Conservation (phyloP, 1,140 invertebrate species). For the Pseudomyrmex concolor region DNA sequence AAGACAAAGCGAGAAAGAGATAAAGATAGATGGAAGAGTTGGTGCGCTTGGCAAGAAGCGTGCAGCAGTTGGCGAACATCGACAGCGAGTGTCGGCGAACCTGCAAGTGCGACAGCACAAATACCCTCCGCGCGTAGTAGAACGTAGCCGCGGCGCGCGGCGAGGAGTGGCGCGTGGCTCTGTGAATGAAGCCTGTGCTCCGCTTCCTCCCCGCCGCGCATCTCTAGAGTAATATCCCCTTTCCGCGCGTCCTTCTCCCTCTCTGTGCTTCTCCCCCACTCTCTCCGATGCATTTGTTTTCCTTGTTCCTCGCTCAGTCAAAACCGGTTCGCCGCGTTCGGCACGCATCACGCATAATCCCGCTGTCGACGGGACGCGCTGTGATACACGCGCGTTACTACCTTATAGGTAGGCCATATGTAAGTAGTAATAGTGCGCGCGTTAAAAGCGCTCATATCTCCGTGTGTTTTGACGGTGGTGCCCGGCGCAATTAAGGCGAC, state of each 20-base stretch:
- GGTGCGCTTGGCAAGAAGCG: constrained; percentile 4
- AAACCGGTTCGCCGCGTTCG: not conserved
- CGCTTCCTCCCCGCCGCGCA: constrained; percentile 33
- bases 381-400: too few species aligned
- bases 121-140: constrained; percentile 64
- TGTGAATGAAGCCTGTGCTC: constrained; percentile 68
- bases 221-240: not conserved
- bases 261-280: not conserved
- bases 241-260: not conserved
- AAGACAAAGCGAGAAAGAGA: too few species aligned
- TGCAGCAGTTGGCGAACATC: constrained; percentile 22
- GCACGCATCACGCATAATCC: not conserved
- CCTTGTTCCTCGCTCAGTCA: constrained; percentile 43
- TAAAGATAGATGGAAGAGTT: not conserved
- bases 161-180: constrained; percentile 30
- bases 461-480: constrained; percentile 11
- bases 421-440: too few species aligned
- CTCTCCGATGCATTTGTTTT: constrained; percentile 30
- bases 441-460: not conserved
- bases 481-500: not conserved
- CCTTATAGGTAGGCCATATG: too few species aligned
- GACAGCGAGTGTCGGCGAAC: constrained; percentile 60
- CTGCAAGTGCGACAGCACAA: constrained; percentile 65
- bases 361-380: not conserved
- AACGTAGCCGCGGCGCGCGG: constrained; percentile 48